A percentile compares a stretch with the other conserved stretches of the same genome.
Conservation (phyloP, 2,797 vertebrate genomes). For the Hemibagrus guttatus region DNA sequence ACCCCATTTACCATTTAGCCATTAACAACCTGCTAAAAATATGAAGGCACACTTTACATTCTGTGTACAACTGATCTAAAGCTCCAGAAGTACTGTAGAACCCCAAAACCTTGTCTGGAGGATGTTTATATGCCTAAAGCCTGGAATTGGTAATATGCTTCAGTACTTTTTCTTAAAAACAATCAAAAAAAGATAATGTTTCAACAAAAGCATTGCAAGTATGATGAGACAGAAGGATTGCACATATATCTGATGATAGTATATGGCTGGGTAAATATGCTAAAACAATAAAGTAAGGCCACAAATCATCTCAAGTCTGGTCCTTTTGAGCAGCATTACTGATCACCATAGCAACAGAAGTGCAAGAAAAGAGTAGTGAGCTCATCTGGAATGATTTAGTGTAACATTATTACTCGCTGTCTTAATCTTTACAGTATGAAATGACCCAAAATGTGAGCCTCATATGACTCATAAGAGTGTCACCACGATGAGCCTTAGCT, state of each 20-base stretch:
- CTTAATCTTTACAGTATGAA: constrained; percentile 46
- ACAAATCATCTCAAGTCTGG: constrained; percentile 26
- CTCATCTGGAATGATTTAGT: constrained; percentile 30
- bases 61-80: constrained; percentile 52
- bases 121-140: not conserved
- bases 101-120: not conserved
- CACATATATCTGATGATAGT: constrained; percentile 13
- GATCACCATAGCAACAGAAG: constrained; percentile 44
- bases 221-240: not conserved
- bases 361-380: constrained; percentile 27
- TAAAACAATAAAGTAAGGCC: constrained; percentile 11
- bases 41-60: constrained; percentile 59
- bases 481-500: constrained; percentile 37
- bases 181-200: not conserved
- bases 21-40: constrained; percentile 52
- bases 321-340: constrained; percentile 31
- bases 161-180: not conserved
- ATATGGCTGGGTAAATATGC: constrained; percentile 24
- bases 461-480: constrained; percentile 46
- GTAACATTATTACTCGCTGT: constrained; percentile 43
- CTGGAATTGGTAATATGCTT: constrained; percentile 23
- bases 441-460: constrained; percentile 39
- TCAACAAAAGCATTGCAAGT: no score
- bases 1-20: constrained; percentile 35
- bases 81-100: not conserved